Base-by-base conservation (phyloP, 2,797 vertebrate genomes). In the Epinephelus awoara region DNA sequence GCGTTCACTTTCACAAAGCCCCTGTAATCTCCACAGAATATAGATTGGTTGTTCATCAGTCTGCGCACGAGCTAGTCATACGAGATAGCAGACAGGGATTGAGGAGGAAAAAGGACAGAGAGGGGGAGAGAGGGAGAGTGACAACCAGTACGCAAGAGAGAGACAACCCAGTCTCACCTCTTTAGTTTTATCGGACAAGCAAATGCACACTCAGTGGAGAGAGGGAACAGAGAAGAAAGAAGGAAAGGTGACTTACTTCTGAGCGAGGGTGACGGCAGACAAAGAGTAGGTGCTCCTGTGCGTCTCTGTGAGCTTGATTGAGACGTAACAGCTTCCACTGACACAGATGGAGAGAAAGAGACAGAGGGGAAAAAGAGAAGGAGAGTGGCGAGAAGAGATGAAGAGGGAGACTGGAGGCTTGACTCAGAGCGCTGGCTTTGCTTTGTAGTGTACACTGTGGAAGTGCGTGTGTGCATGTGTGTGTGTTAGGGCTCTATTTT, bases 1-100 rank as follows among this genome's bases (percentile, higher is more conserved):
- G 83, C 79, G 72, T 85, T 91, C 78, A 85, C 88, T 91, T 83
- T 87, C 61, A 80, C 79, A 92, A 91, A 90, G 73, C 87, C 79
- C 57, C 61, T 23, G 58, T 78, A 77, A 85, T 88, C 87, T 79
- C 77, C 71, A 40, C 67, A 72, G 88, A 91, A 89, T 89, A 85
- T 81, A 89, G 86, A 91, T 89, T 79, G 80, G 67, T 63, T 68
- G 74, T 44, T 91, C 83, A 71, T 84, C 84, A 92, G 85, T 91
- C 88, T 67, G 85, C 10, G 54, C 91, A 92, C 86, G 59, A 85
- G 85, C 68, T 42, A 52, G 79, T 86, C 81, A 85, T 76, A 87
- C 75, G 68, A 88, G 83, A 92, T 79, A 70, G 77, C 85, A 84
- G 89, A 88, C 74, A 87, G 73, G 50, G 58, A 69, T 72, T 44